These are phyloP conservation scores for Leptopilina drosophilae DNA, from an alignment of 2,888 invertebrate genomes.

Conservation along the genomic window DNA sequence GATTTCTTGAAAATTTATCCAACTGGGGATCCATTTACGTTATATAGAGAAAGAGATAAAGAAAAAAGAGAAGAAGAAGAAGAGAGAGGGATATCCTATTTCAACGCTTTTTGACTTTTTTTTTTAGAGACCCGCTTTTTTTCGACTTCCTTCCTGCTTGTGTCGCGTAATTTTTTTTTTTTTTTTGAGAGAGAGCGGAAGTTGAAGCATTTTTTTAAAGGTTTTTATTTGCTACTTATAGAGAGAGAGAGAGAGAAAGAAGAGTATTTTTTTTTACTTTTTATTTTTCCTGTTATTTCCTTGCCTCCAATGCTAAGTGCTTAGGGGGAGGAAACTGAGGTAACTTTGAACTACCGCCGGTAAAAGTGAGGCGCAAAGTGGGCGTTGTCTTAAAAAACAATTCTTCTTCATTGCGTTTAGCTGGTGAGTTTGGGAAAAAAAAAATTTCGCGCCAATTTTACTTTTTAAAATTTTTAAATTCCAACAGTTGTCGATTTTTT, in stretches of 20 bases:
- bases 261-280: neutral
- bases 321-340: conserved; percentile 13
- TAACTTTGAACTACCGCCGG: conserved; percentile 31
- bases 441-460: neutral
- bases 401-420: conserved; percentile 35
- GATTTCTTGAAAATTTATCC: neutral
- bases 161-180: too few relatives aligned
- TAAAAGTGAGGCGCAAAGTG: conserved; percentile 43
- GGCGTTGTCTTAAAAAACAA: conserved; percentile 49
- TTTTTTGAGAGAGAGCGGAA: too few relatives aligned
- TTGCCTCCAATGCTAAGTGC: conserved; percentile 10
- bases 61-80: too few relatives aligned
- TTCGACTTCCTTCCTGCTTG: too few relatives aligned
- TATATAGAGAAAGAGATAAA: too few relatives aligned
- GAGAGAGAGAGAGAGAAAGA: too few relatives aligned
- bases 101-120: too few relatives aligned
- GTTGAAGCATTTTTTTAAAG: too few relatives aligned
- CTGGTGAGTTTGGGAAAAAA: conserved; percentile 26
- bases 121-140: too few relatives aligned
- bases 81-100: too few relatives aligned
- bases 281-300: conserved; percentile 14
- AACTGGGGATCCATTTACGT: neutral
- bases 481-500: neutral
- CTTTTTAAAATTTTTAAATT: neutral
- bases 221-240: too few relatives aligned